Base-by-base conservation (phyloP, 2,888 invertebrate genomes). In the Ophioninae sp. region DNA sequence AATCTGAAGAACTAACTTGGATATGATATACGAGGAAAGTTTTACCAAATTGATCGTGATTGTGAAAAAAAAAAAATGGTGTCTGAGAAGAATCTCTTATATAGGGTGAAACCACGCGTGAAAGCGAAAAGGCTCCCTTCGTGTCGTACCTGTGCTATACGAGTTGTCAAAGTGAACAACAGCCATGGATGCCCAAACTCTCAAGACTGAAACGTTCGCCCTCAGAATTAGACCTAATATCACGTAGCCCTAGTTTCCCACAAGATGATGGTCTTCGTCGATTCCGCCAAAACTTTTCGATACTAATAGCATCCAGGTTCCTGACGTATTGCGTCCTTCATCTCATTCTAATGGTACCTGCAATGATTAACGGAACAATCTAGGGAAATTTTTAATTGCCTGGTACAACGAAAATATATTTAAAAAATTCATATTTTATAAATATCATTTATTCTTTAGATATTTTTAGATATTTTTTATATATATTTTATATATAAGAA, bases 211-310 rank as follows among this genome's bases (percentile, higher is more conserved):
- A 65, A 57, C 37, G 37, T 39, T 57, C 65, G 56, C 56, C 56
- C 17, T n/a, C 44, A 70, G 76, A 59, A 64, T 64, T 57, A 56
- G 39, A 65, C 65, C 57, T 50, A 13, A 64, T 65, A 30, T 64
- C 30, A 50, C 37, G 62, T 30, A 67, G 65, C 20, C 39, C 39
- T 20, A 75, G 65, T 65, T 75, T 75, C 39, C 56, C 56, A 41
- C 37, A 44, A 50, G 61, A 56, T 75, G 37, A 50, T 56, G 75
- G 20, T n/a, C 50, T 50, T 75, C 21, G 30, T 41, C 17, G 61
- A 73, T 61, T 62, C 41, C 62, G 62, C 65, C 20, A 39, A 75
- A 75, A 75, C 65, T 65, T 56, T 64, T 75, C 20, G 65, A 17
- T 21, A 67, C 65, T 75, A 57, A 75, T 39, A 75, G 75, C 75